A percentile compares a stretch with the other conserved stretches of the same genome.
These are phyloP conservation scores for Cinclus cinclus DNA, from an alignment of 2,113 vertebrate genomes.

Conservation along the genomic window DNA sequence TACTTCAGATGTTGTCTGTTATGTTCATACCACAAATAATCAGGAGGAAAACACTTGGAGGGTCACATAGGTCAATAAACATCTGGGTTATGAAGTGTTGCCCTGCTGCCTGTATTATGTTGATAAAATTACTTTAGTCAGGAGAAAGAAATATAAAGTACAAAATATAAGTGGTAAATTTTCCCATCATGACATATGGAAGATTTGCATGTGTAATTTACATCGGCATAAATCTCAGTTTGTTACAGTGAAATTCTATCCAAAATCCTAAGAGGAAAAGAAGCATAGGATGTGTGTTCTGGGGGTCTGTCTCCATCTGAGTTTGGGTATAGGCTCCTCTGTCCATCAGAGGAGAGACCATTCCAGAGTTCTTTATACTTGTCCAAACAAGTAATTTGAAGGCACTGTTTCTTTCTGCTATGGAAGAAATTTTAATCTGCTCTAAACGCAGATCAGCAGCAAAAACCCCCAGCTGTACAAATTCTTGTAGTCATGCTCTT, in stretches of 20 bases:
- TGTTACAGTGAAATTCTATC: background rate
- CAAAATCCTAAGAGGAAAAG: background rate
- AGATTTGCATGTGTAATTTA: conserved; percentile 33
- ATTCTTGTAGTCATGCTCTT: background rate
- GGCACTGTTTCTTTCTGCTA: background rate
- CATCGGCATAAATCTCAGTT: background rate
- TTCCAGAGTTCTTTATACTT: background rate
- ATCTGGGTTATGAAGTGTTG: conserved; percentile 67
- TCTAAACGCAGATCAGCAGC: background rate
- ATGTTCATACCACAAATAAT: conserved; percentile 62
- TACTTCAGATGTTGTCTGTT: conserved; percentile 70
- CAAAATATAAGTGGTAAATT: background rate
- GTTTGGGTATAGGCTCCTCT: background rate
- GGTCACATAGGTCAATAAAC: conserved; percentile 64
- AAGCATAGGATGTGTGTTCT: background rate
- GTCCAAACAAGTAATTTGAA: background rate
- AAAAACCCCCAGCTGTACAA: background rate
- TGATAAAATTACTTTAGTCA: conserved; percentile 63
- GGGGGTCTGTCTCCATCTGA: background rate
- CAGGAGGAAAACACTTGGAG: conserved; percentile 53
- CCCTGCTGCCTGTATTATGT: conserved; percentile 48
- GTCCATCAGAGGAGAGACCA: background rate
- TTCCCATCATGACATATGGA: background rate
- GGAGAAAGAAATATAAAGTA: conserved; percentile 40
- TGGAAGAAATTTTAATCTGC: background rate